Conservation (phyloP, 30 jellyfish, hydroid and myxozoan species). For the Mastigias papua region DNA sequence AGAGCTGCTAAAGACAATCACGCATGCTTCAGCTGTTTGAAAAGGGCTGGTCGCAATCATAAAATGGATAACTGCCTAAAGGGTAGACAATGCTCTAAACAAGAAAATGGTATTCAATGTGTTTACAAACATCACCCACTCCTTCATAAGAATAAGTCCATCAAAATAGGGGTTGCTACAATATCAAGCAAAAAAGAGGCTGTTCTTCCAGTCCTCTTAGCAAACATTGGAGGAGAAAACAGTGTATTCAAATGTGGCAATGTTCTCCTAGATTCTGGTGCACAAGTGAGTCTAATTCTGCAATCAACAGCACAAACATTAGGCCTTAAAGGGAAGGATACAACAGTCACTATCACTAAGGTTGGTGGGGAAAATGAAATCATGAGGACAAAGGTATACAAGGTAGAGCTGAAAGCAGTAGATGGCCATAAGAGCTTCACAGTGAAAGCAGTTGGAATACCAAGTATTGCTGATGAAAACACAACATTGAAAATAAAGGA, state of each 20-base stretch:
- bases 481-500: conserved; percentile 1
- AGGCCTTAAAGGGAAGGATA: conserved; percentile 61
- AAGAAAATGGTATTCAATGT: conserved; percentile 48
- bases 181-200: conserved; percentile 47
- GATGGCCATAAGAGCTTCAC: conserved; percentile 33
- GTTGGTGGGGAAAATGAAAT: conserved; percentile 75
- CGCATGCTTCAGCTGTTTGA: conserved; percentile 72
- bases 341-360: conserved; percentile 40
- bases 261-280: conserved; percentile 71
- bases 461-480: neutral
- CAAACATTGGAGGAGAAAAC: conserved; percentile 62
- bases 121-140: conserved; percentile 44
- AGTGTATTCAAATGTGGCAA: conserved; percentile 60
- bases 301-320: conserved; percentile 44
- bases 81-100: conserved; percentile 36
- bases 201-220: conserved; percentile 39
- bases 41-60: conserved; percentile 53
- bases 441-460: neutral
- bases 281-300: conserved; percentile 59
- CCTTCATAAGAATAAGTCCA: conserved; percentile 36
- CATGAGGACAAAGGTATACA: conserved; percentile 40
- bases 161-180: conserved; percentile 57
- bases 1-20: conserved; percentile 53
- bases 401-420: conserved; percentile 16
- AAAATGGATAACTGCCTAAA: conserved; percentile 47